These are phyloP conservation scores for Plebejus melissa DNA, from an alignment of 2,888 invertebrate species.

Conservation along the genomic window DNA sequence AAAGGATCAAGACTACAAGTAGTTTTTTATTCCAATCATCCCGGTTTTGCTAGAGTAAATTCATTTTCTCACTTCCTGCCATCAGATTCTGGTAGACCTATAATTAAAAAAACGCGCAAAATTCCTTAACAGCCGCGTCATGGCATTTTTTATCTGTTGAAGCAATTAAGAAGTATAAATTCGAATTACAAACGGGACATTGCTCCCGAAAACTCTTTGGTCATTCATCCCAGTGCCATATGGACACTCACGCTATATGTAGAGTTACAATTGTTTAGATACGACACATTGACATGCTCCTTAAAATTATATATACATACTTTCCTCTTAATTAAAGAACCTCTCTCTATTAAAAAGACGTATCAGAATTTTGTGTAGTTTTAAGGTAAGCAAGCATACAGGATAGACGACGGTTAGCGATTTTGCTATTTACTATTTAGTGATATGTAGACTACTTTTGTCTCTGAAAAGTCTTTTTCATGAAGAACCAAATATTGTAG, in stretches of 20 bases:
- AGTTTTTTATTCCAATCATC: too few species aligned
- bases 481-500: neutral
- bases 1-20: too few species aligned
- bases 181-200: conserved; percentile 51
- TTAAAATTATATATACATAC: neutral
- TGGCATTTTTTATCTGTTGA: conserved; percentile 38
- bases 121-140: conserved; percentile 35
- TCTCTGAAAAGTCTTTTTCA: neutral
- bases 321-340: too few species aligned
- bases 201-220: conserved; percentile 59
- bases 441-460: neutral
- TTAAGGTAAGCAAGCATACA: too few species aligned
- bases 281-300: conserved; percentile 46
- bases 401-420: neutral
- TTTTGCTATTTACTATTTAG: neutral
- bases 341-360: neutral
- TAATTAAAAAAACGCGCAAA: neutral
- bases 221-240: conserved; percentile 72
- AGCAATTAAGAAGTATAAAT: conserved; percentile 47
- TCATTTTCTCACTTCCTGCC: too few species aligned
- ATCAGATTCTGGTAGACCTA: too few species aligned
- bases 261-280: conserved; percentile 45
- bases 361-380: neutral
- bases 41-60: too few species aligned
- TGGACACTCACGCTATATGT: conserved; percentile 56